These are phyloP conservation scores for Propithecus coquereli DNA, from an alignment of 2,113 vertebrate species.

Conservation along the genomic window DNA sequence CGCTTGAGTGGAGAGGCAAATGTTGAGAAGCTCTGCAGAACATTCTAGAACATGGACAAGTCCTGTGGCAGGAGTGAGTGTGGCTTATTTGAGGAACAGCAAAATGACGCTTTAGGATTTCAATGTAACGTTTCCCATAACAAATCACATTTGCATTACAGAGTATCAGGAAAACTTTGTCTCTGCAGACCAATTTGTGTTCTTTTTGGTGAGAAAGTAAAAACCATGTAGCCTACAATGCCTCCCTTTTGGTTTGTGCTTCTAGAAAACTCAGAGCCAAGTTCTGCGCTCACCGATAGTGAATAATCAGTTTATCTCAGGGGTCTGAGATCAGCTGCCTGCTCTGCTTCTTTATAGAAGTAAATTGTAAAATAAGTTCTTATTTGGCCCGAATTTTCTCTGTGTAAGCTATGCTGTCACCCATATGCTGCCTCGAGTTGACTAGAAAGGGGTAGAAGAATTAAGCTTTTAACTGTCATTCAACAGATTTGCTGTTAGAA, in stretches of 20 bases:
- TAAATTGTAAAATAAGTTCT: not conserved
- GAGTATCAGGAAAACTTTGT: not conserved
- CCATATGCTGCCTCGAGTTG: not conserved
- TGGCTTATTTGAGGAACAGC: not conserved
- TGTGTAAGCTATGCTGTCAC: rapidly evolving
- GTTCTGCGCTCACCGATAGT: too few relatives aligned
- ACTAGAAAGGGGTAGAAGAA: not conserved
- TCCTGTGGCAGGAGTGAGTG: not conserved
- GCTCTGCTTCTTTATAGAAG: not conserved
- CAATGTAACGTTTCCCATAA: not conserved
- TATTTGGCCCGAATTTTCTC: not conserved
- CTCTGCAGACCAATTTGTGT: not conserved
- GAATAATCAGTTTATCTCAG: not conserved
- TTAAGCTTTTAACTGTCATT: not conserved
- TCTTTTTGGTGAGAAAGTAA: not conserved
- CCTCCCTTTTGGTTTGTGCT: not conserved
- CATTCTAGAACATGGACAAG: not conserved
- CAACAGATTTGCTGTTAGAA: not conserved
- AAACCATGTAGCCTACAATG: not conserved
- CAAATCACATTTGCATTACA: not conserved
- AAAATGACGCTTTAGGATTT: not conserved
- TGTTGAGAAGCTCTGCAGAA: not conserved
- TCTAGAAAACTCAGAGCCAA: not conserved
- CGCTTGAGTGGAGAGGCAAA: not conserved
- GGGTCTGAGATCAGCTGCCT: not conserved